Percentiles rank a stretch among this genome's conserved stretches.
Evolutionary conservation across 2,888 invertebrate species (phyloP).

Genomic region (Neoscelio sp.): DNA sequence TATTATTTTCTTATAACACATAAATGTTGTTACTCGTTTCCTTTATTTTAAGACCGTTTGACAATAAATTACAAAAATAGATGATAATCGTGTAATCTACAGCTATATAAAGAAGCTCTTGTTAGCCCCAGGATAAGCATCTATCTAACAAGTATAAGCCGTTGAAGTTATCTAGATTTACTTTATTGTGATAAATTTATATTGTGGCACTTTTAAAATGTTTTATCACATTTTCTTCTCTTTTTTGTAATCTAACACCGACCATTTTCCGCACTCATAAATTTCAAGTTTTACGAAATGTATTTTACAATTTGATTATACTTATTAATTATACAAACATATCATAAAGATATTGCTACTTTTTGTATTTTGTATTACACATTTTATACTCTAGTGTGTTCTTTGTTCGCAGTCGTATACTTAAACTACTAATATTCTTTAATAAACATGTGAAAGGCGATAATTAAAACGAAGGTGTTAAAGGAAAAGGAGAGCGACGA

Average conservation of each 20-base stretch:
- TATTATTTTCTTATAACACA: background rate
- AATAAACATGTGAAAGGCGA: conserved; percentile 50
- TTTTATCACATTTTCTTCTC: background rate
- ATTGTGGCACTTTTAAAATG: background rate
- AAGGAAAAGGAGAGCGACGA: conserved; percentile 56
- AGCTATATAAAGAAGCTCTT: conserved; percentile 55
- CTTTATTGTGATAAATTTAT: conserved; percentile 38
- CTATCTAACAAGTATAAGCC: conserved; percentile 23
- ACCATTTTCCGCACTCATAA: conserved; percentile 8
- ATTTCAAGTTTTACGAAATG: no score
- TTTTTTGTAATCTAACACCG: no score
- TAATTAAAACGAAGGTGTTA: conserved; percentile 63
- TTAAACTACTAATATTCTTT: conserved; percentile 35
- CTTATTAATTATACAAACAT: background rate
- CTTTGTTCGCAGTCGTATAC: conserved; percentile 9
- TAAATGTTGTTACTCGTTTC: no score
- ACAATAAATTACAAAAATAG: conserved; percentile 45
- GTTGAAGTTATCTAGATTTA: conserved; percentile 44
- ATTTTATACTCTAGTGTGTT: no score
- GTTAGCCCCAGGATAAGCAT: conserved; percentile 53
- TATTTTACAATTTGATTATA: conserved; percentile 20
- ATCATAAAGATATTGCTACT: conserved; percentile 15
- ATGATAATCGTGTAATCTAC: conserved; percentile 52
- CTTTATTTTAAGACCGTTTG: conserved; percentile 2
- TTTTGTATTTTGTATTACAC: conserved; percentile 1